Evolutionary conservation across 1,140 invertebrate genomes (phyloP), one percentile per base, ranked within the genome.

Genomic region (Drosophila sucinea): DNA sequence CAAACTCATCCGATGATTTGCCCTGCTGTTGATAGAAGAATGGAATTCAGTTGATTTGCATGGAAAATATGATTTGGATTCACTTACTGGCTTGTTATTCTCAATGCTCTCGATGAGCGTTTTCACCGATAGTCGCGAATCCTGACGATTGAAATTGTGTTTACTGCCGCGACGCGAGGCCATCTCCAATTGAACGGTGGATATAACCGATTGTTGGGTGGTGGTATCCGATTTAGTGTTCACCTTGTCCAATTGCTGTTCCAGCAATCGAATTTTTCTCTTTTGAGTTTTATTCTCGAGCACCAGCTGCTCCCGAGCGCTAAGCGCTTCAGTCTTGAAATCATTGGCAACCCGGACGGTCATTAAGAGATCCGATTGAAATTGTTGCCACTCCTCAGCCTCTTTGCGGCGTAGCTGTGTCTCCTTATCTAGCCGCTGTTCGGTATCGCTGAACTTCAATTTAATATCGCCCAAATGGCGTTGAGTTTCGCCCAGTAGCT

Each of bases 291-390:
- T 96, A 92, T 98, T 98, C 89, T 98, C 97, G 77, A 95, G 93
- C 33, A 96, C 94, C 5, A 98, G 93, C 70, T 95, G 94, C 90
- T 98, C 97, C 69, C 97, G 93, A 80, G 97, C 96, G 62, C 95
- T 94, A 86, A 97, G 96, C 0, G 96, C 96, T 92, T 97, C 96
- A 27, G 96, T 97, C 91, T 98, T 98, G 92, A 98, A 98, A 91
- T 98, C 97, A 92, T 98, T 98, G 8, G 98, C 98, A 6, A 99
- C 97, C 23, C 97, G 94, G 0, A 99, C 98, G 0, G 98, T 97
- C 93, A 97, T 97, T 32, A 98, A 93, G 0, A 99, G 93, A 93
- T 99, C 98, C 67, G 95, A 95, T 92, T 98, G 97, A 93, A 98
- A 98, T 91, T 98, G 97, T 81, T 96, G 95, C 98, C 98, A 99